Evolutionary conservation across 2,797 vertebrate genomes (phyloP), one percentile per base, ranked within the genome.

Genomic region (Pelobates cultripes): DNA sequence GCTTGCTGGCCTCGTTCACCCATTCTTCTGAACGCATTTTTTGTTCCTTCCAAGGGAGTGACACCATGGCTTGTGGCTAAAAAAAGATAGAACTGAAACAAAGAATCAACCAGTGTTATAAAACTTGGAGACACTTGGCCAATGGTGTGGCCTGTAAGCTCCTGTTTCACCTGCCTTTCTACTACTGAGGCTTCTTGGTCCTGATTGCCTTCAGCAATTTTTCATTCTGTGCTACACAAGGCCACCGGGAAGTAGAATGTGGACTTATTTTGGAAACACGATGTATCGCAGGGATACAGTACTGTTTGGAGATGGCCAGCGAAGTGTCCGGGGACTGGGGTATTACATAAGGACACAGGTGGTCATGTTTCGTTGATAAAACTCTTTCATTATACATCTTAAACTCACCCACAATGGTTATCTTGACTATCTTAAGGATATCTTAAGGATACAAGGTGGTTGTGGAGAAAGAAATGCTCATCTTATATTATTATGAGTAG

Each of bases 61-160:
- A 99, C 97, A 68, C 98, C 98, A 51, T 99, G 98, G 98, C 96
- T 99, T 92, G 97, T 99, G 91, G 98, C 97, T 94, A 96, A 96
- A 94, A 92, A 90, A 90, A 93, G 90, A 93, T 93, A 91, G 92
- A 83, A 68, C 83, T 85, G 82, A 79, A 88, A 85, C 86, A 85
- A 85, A 86, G 77, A 45, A 40, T 12, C 60, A 88, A 86, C 89
- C 86, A 90, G 87, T 86, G 88, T 86, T 92, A 92, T 93, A 93
- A 89, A 88, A 93, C 93, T 93, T 94, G 94, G 92, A 92, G 87
- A 89, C 89, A 88, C 90, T 91, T 90, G 73, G 89, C 90, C 86
- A 86, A 81, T 84, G 86, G 90, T 91, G 91, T 89, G 91, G 87
- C 87, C 90, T 87, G 93, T 91, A 86, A 89, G 84, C 91, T 92